Conservation (phyloP, 2,113 vertebrate species). For the Narcine bancroftii region DNA sequence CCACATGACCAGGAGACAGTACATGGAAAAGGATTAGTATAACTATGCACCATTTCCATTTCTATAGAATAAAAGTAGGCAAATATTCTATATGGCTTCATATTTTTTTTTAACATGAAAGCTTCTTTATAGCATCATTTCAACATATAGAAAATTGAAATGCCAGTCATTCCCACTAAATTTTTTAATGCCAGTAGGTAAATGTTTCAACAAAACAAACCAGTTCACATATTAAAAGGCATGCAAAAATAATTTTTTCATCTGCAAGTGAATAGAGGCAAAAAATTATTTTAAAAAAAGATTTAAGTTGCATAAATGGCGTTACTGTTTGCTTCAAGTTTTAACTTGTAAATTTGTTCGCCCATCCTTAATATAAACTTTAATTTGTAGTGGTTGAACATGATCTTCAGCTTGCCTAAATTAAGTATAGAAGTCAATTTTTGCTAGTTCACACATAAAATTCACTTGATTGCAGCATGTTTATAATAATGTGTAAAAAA, state of each 20-base stretch:
- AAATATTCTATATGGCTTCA: not conserved
- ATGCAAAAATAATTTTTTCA: not conserved
- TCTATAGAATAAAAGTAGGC: not conserved
- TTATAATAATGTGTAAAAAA: not conserved
- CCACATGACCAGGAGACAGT: not conserved
- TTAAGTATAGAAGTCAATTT: not conserved
- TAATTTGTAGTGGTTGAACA: not conserved
- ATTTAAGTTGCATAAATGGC: not conserved
- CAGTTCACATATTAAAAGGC: not conserved
- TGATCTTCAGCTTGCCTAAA: not conserved
- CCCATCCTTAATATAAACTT: not conserved
- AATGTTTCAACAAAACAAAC: not conserved
- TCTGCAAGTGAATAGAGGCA: constrained; percentile 1
- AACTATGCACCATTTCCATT: not conserved
- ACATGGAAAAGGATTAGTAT: not conserved
- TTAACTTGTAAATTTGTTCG: not conserved
- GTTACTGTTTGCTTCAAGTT: not conserved
- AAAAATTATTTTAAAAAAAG: not conserved
- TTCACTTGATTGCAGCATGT: not conserved
- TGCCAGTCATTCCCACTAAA: not conserved
- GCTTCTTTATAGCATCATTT: not conserved
- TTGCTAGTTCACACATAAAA: not conserved
- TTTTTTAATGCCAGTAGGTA: not conserved
- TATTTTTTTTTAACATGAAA: not conserved
- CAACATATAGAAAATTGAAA: not conserved